phyloP scores from a whole-genome alignment of 92 coral and sea anemone genomes.

The Paramuricea clavata region DNA sequence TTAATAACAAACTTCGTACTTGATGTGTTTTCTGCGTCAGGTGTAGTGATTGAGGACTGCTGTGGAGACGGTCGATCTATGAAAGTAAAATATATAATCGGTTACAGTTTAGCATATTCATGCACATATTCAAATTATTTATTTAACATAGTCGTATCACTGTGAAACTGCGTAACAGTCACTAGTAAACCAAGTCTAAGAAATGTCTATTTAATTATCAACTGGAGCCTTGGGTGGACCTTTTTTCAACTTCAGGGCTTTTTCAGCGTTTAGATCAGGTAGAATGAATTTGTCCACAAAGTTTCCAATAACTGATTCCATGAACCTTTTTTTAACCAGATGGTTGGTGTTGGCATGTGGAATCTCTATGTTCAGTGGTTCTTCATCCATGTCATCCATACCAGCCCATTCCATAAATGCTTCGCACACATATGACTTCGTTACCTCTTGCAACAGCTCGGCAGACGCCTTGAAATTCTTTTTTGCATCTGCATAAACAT shows the following conservation, averaged over 20 bases:
- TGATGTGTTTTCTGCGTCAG: too few relatives aligned
- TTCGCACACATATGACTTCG: conserved; percentile 53
- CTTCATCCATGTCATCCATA: conserved; percentile 34
- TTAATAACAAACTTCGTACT: too few relatives aligned
- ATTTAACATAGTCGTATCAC: too few relatives aligned
- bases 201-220: too few relatives aligned
- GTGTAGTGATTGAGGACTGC: too few relatives aligned
- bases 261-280: neutral
- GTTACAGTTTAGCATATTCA: too few relatives aligned
- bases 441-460: conserved; percentile 43
- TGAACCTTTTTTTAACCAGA: neutral
- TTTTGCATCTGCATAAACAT: conserved; percentile 38
- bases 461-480: conserved; percentile 66
- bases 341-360: conserved; percentile 3
- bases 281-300: conserved; percentile 13
- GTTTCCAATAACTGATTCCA: conserved; percentile 13
- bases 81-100: too few relatives aligned
- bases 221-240: too few relatives aligned
- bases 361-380: conserved; percentile 21
- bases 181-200: too few relatives aligned
- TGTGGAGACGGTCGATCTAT: too few relatives aligned
- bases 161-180: too few relatives aligned
- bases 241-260: neutral
- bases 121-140: too few relatives aligned
- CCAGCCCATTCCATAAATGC: conserved; percentile 58